phyloP scores from a whole-genome alignment of 1,140 invertebrate species.

The Belonocnema kinseyi region DNA sequence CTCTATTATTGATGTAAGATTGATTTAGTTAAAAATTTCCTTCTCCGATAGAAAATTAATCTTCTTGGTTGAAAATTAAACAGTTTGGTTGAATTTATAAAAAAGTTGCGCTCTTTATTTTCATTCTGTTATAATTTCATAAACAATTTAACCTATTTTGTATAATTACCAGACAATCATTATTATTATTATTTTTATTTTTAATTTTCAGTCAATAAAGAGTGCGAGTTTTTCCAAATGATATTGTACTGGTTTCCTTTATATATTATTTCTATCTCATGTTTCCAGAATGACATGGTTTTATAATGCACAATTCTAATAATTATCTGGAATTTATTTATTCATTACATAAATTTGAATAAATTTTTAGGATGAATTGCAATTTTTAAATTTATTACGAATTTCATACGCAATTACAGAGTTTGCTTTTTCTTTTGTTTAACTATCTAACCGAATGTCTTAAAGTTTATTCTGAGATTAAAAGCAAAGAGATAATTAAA shows the following conservation, averaged over 20 bases:
- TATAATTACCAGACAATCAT: too few species aligned
- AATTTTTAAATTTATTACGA: neutral
- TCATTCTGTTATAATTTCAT: too few species aligned
- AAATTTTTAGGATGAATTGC: neutral
- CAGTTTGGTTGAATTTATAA: too few species aligned
- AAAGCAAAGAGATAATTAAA: too few species aligned
- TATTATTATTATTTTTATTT: neutral
- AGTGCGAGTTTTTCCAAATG: neutral
- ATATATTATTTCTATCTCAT: neutral
- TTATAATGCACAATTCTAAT: neutral
- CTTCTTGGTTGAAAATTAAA: too few species aligned
- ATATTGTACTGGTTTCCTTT: neutral
- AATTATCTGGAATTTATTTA: neutral
- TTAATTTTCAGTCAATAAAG: neutral
- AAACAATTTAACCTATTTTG: too few species aligned
- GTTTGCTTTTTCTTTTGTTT: slow-evolving; percentile 3
- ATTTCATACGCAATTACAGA: neutral
- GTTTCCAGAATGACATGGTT: neutral
- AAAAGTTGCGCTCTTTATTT: too few species aligned
- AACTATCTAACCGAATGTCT: neutral
- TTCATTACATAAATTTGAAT: slow-evolving; percentile 19
- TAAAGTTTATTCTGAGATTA: too few species aligned
- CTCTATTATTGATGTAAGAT: too few species aligned
- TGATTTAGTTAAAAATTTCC: too few species aligned
- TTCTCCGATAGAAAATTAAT: too few species aligned